A percentile compares a stretch with the other conserved stretches of the same genome.
These are phyloP conservation scores for Chydorus sphaericus DNA, from an alignment of 2,888 invertebrate species.

Conservation along the genomic window DNA sequence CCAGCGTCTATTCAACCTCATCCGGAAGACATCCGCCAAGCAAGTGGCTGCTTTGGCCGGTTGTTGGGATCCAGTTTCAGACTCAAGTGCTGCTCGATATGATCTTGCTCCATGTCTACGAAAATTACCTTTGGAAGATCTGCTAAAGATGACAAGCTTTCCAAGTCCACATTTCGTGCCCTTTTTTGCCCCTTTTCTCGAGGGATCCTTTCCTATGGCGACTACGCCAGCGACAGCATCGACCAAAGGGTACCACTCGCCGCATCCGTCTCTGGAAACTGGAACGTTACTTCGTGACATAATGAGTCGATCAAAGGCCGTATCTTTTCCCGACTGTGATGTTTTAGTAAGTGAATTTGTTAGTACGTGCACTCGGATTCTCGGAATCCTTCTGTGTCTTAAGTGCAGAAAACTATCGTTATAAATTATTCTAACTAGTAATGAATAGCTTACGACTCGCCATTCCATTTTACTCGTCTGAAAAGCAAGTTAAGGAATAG, in stretches of 20 bases:
- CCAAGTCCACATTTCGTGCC: conserved; percentile 17
- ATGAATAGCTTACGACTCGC: no score
- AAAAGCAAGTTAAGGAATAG: no score
- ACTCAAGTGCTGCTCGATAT: conserved; percentile 8
- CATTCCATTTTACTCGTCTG: no score
- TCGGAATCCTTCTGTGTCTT: no score
- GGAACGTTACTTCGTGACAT: neutral
- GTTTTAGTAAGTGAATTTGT: neutral
- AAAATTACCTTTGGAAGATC: neutral
- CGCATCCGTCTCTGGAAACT: no score
- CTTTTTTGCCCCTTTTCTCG: conserved; percentile 7
- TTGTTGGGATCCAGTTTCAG: conserved; percentile 9
- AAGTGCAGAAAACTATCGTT: no score
- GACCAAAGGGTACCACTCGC: neutral
- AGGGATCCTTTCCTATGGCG: neutral
- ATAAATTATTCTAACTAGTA: no score
- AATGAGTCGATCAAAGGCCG: neutral
- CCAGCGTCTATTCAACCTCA: conserved; percentile 1
- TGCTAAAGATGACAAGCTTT: neutral
- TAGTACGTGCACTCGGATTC: no score
- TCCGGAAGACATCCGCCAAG: conserved; percentile 12
- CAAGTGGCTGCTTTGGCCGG: neutral
- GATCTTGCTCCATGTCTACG: conserved; percentile 10
- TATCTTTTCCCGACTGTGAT: neutral
- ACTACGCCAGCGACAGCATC: no score